Base-by-base conservation (phyloP, 2,888 invertebrate genomes). In the Phaedon cochleariae region DNA sequence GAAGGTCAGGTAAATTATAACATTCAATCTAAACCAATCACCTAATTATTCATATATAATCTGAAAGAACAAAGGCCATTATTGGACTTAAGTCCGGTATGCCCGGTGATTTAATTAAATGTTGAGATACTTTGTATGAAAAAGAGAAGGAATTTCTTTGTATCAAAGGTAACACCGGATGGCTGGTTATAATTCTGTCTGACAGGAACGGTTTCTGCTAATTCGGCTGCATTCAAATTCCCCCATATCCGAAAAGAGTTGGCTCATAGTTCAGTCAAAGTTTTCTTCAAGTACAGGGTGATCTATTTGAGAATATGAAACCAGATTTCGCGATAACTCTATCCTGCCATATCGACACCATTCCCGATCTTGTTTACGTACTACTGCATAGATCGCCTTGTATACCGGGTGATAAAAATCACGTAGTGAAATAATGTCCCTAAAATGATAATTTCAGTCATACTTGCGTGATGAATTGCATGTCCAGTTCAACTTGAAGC, bases 131-230 rank as follows among this genome's bases (percentile, higher is more conserved):
- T 63, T 51, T 53, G 57, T 64, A 67, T 63, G 62, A 65, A 67
- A 22, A 65, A 55, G 31, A 46, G 17, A 48, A 31, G 65, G 55
- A 17, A 20, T 57, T 45, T 48, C 48, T 62, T 66, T 59, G 49
- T 59, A 12, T 22, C n/a, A 51, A 26, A 51, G 37, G 31, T 29
- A 59, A 37, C 57, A 53, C 57, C 48, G 61, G 54, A 54, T 53
- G 48, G 53, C 49, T 49, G 49, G 26, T 48, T 45, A 65, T 62
- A 65, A 62, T 57, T 65, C 51, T 57, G 34, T 48, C 60, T 41
- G 59, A 63, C 64, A 61, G 31, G 62, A 67, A 60, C 59, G 46
- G 61, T 65, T 61, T 65, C 52, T 64, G 49, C 60, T 45, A 41
- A 58, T 65, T 62, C 64, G 10, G 31, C 31, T 31, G 26, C 37